Evolutionary conservation across 2,797 vertebrate species (phyloP).

Genomic region (Muscicapa comitata): DNA sequence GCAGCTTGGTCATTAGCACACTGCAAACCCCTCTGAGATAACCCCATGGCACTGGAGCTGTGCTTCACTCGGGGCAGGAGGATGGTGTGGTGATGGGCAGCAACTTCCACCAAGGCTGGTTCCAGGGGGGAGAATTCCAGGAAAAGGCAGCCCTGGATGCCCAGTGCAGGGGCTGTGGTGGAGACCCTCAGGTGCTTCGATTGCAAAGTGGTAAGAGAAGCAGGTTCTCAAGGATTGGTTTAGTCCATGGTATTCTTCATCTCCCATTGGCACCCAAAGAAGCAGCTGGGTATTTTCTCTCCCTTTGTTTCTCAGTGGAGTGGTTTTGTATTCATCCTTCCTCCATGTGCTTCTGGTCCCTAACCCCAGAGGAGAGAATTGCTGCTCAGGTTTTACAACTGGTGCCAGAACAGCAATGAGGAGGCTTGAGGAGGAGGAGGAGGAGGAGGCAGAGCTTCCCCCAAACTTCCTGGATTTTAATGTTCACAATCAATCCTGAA

Average conservation of each 20-base stretch:
- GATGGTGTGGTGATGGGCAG: neutral
- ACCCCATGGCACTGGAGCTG: neutral
- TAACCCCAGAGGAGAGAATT: rapidly evolving
- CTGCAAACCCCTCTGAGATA: rapidly evolving
- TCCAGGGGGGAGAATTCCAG: neutral
- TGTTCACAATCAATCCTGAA: neutral
- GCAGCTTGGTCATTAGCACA: neutral
- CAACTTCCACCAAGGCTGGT: neutral
- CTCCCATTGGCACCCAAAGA: neutral
- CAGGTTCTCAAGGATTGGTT: neutral
- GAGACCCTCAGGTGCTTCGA: neutral
- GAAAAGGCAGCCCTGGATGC: neutral
- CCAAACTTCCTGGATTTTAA: neutral
- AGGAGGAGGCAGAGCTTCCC: neutral
- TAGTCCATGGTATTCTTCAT: neutral
- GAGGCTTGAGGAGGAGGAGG: neutral
- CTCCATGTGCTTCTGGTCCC: neutral
- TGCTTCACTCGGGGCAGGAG: rapidly evolving
- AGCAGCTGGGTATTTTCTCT: neutral
- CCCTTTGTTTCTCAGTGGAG: neutral
- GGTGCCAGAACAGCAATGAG: neutral
- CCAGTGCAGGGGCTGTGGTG: neutral
- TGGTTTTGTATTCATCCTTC: neutral
- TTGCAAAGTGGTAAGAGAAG: neutral
- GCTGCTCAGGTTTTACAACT: neutral